phyloP scores from a whole-genome alignment of 1,140 invertebrate species.

The fruit fly (Drosophila melanogaster) region DNA sequence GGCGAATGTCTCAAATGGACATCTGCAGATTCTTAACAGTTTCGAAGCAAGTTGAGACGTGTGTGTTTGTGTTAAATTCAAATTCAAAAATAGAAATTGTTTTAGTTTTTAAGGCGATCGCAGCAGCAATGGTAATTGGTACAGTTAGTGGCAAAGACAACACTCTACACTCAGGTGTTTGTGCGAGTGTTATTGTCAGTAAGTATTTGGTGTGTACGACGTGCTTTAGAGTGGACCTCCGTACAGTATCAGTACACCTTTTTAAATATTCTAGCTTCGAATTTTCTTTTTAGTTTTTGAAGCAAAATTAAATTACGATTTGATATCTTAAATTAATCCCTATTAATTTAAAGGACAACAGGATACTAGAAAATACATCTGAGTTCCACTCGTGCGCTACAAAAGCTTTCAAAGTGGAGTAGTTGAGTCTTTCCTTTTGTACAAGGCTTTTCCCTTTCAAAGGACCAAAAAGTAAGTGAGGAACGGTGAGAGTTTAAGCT shows the following conservation, averaged over 20 bases:
- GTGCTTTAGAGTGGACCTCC: conserved; percentile 13
- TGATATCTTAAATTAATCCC: too few relatives aligned
- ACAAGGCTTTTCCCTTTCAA: conserved; percentile 25
- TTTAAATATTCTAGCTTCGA: too few relatives aligned
- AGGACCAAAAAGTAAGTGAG: conserved; percentile 1
- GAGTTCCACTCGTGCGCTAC: conserved; percentile 8
- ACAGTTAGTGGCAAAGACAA: conserved; percentile 40
- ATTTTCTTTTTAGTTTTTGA: too few relatives aligned
- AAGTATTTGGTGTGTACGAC: background rate
- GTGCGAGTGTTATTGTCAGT: conserved; percentile 24
- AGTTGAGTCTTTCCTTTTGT: conserved; percentile 26
- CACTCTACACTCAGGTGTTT: conserved; percentile 35
- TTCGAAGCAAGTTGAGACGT: background rate
- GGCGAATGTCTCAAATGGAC: conserved; percentile 92
- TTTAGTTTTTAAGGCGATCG: conserved; percentile 28
- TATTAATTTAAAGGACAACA: too few relatives aligned
- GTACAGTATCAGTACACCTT: background rate
- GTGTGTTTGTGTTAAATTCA: conserved; percentile 12
- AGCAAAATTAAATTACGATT: too few relatives aligned
- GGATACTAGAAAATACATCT: background rate
- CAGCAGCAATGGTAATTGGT: conserved; percentile 15
- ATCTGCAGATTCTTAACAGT: conserved; percentile 86
- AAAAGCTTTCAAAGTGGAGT: conserved; percentile 20
- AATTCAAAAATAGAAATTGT: conserved; percentile 28
- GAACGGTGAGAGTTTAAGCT: background rate